Base-by-base conservation (phyloP, 2,797 vertebrate genomes). In the Emys orbicularis region DNA sequence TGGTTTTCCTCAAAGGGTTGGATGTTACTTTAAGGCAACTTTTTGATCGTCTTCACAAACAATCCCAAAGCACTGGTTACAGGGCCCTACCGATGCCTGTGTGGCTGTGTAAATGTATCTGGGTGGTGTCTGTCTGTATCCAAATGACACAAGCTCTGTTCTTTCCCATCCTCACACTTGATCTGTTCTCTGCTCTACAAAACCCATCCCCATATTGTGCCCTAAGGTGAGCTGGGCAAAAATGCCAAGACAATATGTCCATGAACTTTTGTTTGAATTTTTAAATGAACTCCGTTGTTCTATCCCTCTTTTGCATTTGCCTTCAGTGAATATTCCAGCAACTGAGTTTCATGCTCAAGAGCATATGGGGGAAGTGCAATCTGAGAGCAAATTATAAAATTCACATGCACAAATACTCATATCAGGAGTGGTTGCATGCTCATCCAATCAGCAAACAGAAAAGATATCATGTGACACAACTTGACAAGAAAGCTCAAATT, bases 11-110 rank as follows among this genome's bases (percentile, higher is more conserved):
- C 77, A 54, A 83, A 80, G 47, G n/a, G 31, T 11, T 15, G 10
- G 19, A 25, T 44, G 52, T 54, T 21, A 11, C n/a, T 53, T 80
- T 6, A 31, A 83, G 86, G 15, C 3, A 1, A 5, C 9, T 16
- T 50, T 85, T 49, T 13, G 31, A 7, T 59, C 31, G 50, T 87
- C 37, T 6, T 85, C 8, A 3, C 27, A 31, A 12, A 31, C 37
- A 68, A 31, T 53, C 84, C 49, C 37, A 25, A 19, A 31, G 61
- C 34, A 53, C n/a, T 15, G 86, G 16, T 13, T 61, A 12, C 50
- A 65, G n/a, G 12, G 44, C 5, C 1, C 34, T 68, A 1, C 3
- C 4, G 6, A 34, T 44, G 57, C 44, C 74, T 47, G 2, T 10
- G 44, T 12, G 41, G 2, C 4, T 53, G n/a, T 12, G 23, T 49